Base-by-base conservation (phyloP, 2,113 vertebrate genomes). In the Psephotus haematonotus region DNA sequence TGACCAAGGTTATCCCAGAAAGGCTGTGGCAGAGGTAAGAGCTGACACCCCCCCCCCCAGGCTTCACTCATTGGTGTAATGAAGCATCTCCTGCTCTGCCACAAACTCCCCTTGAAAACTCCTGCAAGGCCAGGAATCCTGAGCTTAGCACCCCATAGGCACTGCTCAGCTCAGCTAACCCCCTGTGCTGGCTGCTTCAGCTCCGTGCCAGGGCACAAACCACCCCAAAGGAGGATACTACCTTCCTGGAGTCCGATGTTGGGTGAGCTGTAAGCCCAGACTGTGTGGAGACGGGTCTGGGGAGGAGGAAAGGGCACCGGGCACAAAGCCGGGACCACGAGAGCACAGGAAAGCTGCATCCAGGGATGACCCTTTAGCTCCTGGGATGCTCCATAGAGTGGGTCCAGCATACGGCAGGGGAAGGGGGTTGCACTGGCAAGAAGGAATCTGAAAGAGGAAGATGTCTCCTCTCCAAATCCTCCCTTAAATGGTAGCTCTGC, bases 401-500 rank as follows among this genome's bases (percentile, higher is more conserved):
- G 37, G 75, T 82, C 63, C 75, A 9, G 70, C 12, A 2, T 19
- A 6, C 0, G 2, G 22, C 9, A 17, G 19, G 72, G 47, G 43
- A 44, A 14, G 1, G 16, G 20, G 12, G 20, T 19, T 47, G 59
- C 0, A 1, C 19, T 29, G 63, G 63, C 18, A 55, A 82, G 75
- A 72, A 92, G 49, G 15, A 50, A 62, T 57, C 29, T 29, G 63
- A 64, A 70, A 88, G 27, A 35, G 64, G 68, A 95, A 75, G 74
- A 77, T 63, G 50, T 67, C 79, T 86, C 35, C 59, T 75, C 74
- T 94, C 49, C 67, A 80, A 80, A 87, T 20, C 44, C 82, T 95
- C 82, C 89, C 70, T 92, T 87, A 95, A 92, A 95, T 91, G 90
- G 93, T 90, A 93, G 90, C 67, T 90, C 31, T 93, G 87, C 67